Percentiles rank a stretch among this genome's conserved stretches.
Evolutionary conservation across 2,113 vertebrate species (phyloP).

Genomic region (Nematolebias whitei): DNA sequence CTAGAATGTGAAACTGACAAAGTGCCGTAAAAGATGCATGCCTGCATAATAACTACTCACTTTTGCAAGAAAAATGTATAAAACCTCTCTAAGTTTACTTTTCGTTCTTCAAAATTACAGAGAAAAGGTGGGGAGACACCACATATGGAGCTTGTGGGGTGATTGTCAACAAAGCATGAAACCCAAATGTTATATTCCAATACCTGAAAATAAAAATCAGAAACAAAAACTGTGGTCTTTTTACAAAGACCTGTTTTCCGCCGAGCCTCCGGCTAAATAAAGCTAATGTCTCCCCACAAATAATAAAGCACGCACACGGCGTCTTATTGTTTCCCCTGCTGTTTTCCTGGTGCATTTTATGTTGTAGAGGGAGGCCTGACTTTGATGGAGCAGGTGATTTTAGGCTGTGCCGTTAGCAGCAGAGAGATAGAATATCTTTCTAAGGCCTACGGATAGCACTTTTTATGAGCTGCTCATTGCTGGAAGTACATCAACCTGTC

Average conservation of each 20-base stretch:
- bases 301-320: constrained; percentile 25
- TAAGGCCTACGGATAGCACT: constrained; percentile 80
- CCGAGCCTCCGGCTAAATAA: constrained; percentile 50
- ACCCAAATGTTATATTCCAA: neutral
- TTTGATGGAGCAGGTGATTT: constrained; percentile 84
- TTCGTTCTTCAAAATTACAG: neutral
- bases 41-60: too few species aligned
- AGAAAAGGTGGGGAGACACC: neutral
- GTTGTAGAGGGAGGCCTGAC: constrained; percentile 74
- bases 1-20: neutral
- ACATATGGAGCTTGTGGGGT: neutral
- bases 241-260: constrained; percentile 30
- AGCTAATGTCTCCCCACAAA: constrained; percentile 50
- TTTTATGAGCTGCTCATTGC: constrained; percentile 86
- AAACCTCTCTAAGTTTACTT: too few species aligned
- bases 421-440: constrained; percentile 82
- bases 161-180: neutral
- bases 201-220: constrained; percentile 10
- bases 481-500: constrained; percentile 84
- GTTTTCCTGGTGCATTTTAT: constrained; percentile 67
- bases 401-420: constrained; percentile 76
- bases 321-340: constrained; percentile 58
- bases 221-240: constrained; percentile 2
- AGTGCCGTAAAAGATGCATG: too few species aligned
- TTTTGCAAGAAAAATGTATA: too few species aligned